phyloP scores from a whole-genome alignment of 2,888 invertebrate species.

The Andricus quercusramuli region DNA sequence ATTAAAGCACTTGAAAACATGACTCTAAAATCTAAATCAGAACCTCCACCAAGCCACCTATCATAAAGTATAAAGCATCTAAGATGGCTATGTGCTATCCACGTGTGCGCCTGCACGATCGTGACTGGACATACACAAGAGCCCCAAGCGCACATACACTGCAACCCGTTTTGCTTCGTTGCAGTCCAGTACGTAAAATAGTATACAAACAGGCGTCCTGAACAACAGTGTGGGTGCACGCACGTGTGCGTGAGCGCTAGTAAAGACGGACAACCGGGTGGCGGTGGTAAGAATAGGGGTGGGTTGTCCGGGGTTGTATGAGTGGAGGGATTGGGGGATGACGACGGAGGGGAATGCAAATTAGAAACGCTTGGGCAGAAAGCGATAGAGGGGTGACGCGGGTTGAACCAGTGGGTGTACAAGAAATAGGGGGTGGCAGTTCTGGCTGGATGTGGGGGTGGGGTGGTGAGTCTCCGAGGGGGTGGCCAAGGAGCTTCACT shows the following conservation, averaged over 20 bases:
- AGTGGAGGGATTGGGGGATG: conserved; percentile 61
- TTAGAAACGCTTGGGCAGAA: conserved; percentile 77
- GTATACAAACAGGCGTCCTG: conserved; percentile 37
- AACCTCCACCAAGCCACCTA: background rate
- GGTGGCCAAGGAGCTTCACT: conserved; percentile 76
- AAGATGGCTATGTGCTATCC: conserved; percentile 7
- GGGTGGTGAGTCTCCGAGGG: conserved; percentile 49
- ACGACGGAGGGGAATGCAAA: conserved; percentile 78
- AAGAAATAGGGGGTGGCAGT: conserved; percentile 38
- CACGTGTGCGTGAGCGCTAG: conserved; percentile 72
- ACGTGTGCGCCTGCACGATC: conserved; percentile 52
- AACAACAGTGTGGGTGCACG: conserved; percentile 50
- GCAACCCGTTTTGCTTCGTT: background rate
- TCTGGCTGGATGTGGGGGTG: conserved; percentile 40
- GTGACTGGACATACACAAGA: conserved; percentile 50
- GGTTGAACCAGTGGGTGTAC: conserved; percentile 54
- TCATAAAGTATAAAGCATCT: background rate
- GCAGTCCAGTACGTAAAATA: background rate
- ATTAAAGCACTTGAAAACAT: background rate
- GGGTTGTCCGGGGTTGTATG: conserved; percentile 55
- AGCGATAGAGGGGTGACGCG: conserved; percentile 62
- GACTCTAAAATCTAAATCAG: background rate
- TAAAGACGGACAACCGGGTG: conserved; percentile 73
- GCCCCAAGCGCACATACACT: conserved; percentile 55
- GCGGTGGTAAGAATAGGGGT: conserved; percentile 61